A percentile compares a stretch with the other conserved stretches of the same genome.
Evolutionary conservation across 2,797 vertebrate genomes (phyloP).

Genomic region (Anas bahamensis): DNA sequence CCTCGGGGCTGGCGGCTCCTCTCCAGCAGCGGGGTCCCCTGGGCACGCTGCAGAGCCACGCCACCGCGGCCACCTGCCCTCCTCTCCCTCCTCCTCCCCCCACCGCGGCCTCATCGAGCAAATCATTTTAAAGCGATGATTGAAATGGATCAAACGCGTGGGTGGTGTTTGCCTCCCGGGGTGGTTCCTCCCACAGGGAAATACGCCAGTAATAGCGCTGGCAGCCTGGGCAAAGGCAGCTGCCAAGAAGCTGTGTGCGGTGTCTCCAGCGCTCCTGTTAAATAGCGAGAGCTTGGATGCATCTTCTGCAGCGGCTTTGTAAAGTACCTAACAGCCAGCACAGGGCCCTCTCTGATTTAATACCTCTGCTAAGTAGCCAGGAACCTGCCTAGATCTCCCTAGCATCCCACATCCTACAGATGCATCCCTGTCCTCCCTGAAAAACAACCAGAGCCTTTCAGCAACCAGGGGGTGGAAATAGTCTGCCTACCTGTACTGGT

Average conservation of each 20-base stretch:
- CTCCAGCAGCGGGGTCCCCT: neutral
- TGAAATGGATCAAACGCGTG: neutral
- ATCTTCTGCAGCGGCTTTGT: neutral
- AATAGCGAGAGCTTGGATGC: neutral
- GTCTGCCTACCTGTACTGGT: slow-evolving; percentile 89
- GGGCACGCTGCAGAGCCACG: neutral
- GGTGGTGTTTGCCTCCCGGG: slow-evolving; percentile 14
- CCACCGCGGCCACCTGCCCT: neutral
- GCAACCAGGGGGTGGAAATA: neutral
- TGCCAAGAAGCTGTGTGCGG: neutral
- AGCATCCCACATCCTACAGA: neutral
- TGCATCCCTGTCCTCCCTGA: neutral
- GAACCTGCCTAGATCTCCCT: neutral
- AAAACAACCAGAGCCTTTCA: neutral
- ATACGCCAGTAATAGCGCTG: neutral
- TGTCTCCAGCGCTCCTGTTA: neutral
- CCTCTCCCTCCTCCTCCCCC: accelerated
- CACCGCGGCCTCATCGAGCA: neutral
- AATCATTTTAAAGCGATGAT: slow-evolving; percentile 37
- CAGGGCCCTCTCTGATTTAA: neutral
- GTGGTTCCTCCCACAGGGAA: slow-evolving; percentile 17
- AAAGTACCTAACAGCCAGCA: neutral
- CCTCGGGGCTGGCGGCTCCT: slow-evolving; percentile 28
- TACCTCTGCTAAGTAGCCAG: neutral
- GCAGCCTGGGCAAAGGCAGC: neutral